These are phyloP conservation scores for Syrmaticus mikado DNA, from an alignment of 2,113 vertebrate genomes.

Conservation along the genomic window DNA sequence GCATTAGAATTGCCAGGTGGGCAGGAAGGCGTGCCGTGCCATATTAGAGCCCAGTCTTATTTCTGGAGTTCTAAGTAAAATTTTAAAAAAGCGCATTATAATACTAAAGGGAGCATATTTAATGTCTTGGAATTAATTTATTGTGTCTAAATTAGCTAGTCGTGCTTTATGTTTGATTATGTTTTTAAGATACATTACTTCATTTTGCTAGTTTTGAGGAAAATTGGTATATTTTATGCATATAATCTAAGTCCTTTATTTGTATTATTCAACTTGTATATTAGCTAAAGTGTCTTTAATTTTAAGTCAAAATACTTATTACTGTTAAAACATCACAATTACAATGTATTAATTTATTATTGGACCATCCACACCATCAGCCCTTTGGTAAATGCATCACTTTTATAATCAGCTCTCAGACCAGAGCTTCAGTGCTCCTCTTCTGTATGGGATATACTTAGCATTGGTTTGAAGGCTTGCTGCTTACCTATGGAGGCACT, in stretches of 20 bases:
- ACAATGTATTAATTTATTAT: not conserved
- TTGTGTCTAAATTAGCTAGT: not conserved
- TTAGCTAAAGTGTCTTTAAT: not conserved
- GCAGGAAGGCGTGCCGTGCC: not conserved
- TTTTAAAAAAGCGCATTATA: not conserved
- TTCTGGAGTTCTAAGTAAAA: conserved; percentile 24
- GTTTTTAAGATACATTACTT: not conserved
- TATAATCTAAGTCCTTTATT: not conserved
- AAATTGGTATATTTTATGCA: not conserved
- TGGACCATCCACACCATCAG: not conserved
- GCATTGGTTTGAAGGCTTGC: not conserved
- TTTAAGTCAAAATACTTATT: not conserved
- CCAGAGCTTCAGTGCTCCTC: not conserved
- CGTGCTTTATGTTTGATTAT: not conserved
- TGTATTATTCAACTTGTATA: not conserved
- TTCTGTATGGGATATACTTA: not conserved
- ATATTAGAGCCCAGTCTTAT: not conserved
- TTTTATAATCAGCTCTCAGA: not conserved
- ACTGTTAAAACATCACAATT: not conserved
- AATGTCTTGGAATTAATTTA: not conserved
- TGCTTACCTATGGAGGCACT: conserved; percentile 55
- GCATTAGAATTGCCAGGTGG: not conserved
- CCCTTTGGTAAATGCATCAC: not conserved
- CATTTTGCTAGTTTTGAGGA: not conserved
- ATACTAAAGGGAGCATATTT: not conserved